These are phyloP conservation scores for Pachycephala philippinensis DNA, from an alignment of 2,113 vertebrate genomes.

Conservation along the genomic window DNA sequence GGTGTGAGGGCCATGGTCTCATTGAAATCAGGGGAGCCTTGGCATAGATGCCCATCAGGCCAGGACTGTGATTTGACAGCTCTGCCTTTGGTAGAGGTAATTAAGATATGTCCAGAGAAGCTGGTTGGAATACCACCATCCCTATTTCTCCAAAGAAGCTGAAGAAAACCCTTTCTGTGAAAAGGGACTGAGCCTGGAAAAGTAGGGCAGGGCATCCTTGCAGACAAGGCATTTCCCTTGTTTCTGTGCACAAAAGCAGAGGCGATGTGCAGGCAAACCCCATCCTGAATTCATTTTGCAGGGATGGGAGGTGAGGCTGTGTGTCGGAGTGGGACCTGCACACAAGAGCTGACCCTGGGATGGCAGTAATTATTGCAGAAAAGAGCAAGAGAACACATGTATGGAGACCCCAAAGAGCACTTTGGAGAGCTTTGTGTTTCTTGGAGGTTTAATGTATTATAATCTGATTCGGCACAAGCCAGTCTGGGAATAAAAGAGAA, in stretches of 20 bases:
- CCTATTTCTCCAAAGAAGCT: neutral
- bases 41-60: neutral
- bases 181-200: neutral
- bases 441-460: constrained; percentile 65
- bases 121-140: neutral
- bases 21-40: neutral
- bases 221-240: neutral
- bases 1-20: accelerated
- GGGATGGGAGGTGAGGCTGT: neutral
- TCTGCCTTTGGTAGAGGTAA: neutral
- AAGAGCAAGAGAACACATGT: neutral
- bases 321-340: neutral
- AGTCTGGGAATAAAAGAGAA: constrained; percentile 65
- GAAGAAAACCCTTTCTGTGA: neutral
- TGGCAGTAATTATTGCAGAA: constrained; percentile 12
- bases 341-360: neutral
- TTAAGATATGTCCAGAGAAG: neutral
- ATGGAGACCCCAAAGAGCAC: constrained; percentile 34
- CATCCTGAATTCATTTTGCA: neutral
- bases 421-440: constrained; percentile 64
- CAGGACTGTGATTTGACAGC: neutral
- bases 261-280: accelerated
- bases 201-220: neutral
- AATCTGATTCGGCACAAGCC: constrained; percentile 63
- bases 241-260: neutral